A percentile compares a stretch with the other conserved stretches of the same genome.
Evolutionary conservation across 64 coral and sea anemone genomes (phyloP).

Genomic region (Actinia equina): DNA sequence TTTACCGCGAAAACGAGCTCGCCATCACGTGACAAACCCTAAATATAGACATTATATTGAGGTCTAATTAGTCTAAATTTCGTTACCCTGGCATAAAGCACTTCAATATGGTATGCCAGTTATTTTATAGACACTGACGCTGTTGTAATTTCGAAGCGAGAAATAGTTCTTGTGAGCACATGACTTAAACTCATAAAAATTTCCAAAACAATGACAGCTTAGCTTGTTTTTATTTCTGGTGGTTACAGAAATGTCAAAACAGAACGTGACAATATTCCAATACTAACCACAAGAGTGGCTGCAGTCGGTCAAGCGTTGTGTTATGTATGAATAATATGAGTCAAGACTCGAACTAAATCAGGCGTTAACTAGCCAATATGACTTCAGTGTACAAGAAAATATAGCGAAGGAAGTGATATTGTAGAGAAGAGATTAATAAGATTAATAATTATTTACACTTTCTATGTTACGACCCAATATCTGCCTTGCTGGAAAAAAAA

Average conservation of each 20-base stretch:
- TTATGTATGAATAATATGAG: not conserved
- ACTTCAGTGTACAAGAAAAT: not conserved
- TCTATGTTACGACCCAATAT: not conserved
- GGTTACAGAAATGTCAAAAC: not conserved
- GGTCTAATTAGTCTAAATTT: not conserved
- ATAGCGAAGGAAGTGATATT: not conserved
- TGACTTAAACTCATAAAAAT: not conserved
- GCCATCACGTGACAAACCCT: not conserved
- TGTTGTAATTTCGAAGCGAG: not conserved
- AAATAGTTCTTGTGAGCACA: not conserved
- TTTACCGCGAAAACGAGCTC: not conserved
- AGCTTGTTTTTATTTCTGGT: not conserved
- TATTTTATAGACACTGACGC: not conserved
- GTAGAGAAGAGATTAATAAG: not conserved
- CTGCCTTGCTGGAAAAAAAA: not conserved
- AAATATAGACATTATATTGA: not conserved
- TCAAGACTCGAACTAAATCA: not conserved
- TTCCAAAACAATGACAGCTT: not conserved
- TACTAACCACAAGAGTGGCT: no score
- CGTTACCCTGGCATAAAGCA: not conserved
- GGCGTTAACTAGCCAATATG: slow-evolving; percentile 1
- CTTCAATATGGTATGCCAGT: not conserved
- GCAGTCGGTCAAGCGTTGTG: not conserved
- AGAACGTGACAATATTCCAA: not conserved
- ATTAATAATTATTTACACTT: slow-evolving; percentile 14